These are phyloP conservation scores for Dynastes grantii DNA, from an alignment of 2,888 invertebrate species.

Conservation along the genomic window DNA sequence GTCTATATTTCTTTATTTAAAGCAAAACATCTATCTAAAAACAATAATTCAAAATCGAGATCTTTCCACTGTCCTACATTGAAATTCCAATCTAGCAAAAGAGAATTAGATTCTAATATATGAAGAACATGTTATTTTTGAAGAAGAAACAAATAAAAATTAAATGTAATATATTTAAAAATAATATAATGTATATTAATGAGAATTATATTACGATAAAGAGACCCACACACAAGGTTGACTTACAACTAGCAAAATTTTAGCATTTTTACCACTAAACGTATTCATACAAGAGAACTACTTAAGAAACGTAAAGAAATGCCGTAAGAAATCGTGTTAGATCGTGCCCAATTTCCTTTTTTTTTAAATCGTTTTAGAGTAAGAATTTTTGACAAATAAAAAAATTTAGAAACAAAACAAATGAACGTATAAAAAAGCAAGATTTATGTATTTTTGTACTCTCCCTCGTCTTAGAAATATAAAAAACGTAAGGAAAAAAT, in stretches of 20 bases:
- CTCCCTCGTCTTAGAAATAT: conserved; percentile 29
- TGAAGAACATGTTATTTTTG: conserved; percentile 5
- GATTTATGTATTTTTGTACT: conserved; percentile 46
- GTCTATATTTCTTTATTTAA: no score
- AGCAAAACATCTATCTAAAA: no score
- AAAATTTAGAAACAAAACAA: conserved; percentile 6
- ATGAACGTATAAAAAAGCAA: conserved; percentile 27
- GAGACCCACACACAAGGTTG: not conserved
- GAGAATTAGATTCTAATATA: no score
- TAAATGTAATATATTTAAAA: conserved; percentile 2
- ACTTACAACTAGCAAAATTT: conserved; percentile 1
- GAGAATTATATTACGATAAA: not conserved
- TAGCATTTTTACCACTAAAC: not conserved
- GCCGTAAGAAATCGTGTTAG: not conserved
- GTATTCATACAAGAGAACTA: not conserved
- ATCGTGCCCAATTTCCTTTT: not conserved
- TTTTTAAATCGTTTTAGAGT: conserved; percentile 20
- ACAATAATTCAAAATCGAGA: no score
- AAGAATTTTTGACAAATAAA: conserved; percentile 24
- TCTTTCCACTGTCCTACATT: no score
- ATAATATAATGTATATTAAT: not conserved
- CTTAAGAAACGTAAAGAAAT: not conserved
- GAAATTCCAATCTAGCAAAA: no score
- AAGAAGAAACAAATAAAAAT: not conserved
- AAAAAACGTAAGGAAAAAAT: conserved; percentile 14